Percentiles rank a stretch among this genome's conserved stretches.
Conservation (phyloP, 1,140 invertebrate genomes). For the Olivierus martensii region DNA sequence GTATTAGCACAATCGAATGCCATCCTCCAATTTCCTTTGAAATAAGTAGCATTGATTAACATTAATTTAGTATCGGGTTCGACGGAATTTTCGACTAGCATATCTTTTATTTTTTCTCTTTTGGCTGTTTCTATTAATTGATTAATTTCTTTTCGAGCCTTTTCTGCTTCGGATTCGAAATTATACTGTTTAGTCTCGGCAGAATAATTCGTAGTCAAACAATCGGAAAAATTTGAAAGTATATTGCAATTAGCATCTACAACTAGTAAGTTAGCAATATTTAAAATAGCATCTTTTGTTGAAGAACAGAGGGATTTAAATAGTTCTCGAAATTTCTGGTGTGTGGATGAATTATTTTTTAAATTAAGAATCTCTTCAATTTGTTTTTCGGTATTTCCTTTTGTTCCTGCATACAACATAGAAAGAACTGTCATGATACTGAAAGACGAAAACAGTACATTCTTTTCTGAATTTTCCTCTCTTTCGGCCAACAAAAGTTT, state of each 20-base stretch:
- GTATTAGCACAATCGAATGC: not conserved
- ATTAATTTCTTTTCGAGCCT: not conserved
- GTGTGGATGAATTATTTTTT: not conserved
- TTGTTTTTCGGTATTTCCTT: not conserved
- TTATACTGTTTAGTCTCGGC: not conserved
- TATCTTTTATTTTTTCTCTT: not conserved
- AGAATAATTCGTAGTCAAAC: not conserved
- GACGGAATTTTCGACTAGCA: not conserved
- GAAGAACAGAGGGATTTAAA: not conserved
- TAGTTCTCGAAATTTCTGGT: not conserved
- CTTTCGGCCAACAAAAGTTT: too few species aligned
- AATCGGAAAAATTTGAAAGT: not conserved
- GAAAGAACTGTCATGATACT: not conserved
- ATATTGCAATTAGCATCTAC: not conserved
- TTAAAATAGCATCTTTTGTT: not conserved
- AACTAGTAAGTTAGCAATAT: not conserved
- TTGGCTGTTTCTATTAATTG: not conserved
- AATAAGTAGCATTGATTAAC: not conserved
- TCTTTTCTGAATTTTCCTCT: not conserved
- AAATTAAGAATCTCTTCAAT: not conserved
- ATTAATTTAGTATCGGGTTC: not conserved
- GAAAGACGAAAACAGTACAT: not conserved
- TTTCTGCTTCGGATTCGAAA: not conserved
- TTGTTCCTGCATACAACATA: not conserved
- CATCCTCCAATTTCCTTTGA: not conserved